These are phyloP conservation scores for Brachionus sp. DNA, from an alignment of 1,140 invertebrate genomes.

Conservation along the genomic window DNA sequence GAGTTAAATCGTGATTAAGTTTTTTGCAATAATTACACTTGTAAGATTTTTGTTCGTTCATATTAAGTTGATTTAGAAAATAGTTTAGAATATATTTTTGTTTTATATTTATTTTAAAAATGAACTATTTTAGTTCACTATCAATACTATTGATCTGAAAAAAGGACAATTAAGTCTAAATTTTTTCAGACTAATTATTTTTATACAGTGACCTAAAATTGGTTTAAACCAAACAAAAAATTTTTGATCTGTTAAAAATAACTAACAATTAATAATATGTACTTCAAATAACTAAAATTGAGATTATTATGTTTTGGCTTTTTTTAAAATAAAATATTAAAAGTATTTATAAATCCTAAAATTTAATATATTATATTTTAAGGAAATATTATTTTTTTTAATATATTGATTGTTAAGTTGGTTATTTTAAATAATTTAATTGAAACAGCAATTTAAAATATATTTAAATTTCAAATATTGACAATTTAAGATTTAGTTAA, in stretches of 20 bases:
- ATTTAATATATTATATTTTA: too few relatives aligned
- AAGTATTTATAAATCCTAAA: too few relatives aligned
- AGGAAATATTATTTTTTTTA: too few relatives aligned
- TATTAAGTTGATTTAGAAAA: not conserved
- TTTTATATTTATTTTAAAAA: not conserved
- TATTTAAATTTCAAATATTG: not conserved
- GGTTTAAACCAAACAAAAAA: not conserved
- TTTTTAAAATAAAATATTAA: too few relatives aligned
- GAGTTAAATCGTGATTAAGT: not conserved
- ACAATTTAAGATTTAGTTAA: not conserved
- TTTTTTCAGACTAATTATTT: not conserved
- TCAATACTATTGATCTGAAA: not conserved
- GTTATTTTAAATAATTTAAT: too few relatives aligned
- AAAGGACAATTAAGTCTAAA: not conserved
- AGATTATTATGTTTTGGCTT: too few relatives aligned
- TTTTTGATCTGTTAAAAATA: too few relatives aligned
- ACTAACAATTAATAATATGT: too few relatives aligned
- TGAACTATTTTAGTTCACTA: not conserved
- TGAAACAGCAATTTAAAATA: not conserved
- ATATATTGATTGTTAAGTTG: too few relatives aligned
- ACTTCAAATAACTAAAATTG: too few relatives aligned
- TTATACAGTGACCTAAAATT: not conserved
- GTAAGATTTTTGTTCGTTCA: not conserved
- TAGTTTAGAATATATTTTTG: not conserved
- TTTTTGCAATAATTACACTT: conserved; percentile 26